Conservation (phyloP, 2,113 vertebrate species). For the Ictalurus furcatus region DNA sequence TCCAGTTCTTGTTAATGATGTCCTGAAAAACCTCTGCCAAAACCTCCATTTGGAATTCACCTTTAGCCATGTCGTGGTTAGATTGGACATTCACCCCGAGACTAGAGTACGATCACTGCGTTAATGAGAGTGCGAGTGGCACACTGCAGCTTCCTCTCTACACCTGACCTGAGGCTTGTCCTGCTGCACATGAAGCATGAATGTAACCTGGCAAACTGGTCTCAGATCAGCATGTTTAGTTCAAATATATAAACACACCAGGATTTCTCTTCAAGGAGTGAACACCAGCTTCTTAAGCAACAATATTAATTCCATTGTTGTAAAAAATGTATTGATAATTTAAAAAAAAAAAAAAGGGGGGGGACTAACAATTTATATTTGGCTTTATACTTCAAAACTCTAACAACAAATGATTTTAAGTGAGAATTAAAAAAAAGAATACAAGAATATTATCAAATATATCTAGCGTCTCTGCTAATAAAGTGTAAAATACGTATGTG, state of each 20-base stretch:
- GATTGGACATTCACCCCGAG: not conserved
- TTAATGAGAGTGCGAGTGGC: conserved; percentile 28
- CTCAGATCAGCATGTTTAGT: not conserved
- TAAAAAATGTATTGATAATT: not conserved
- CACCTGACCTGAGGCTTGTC: not conserved
- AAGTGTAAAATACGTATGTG: not conserved
- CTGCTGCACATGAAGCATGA: not conserved
- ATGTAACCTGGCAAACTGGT: not conserved
- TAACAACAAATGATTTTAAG: too few relatives aligned
- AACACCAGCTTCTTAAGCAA: not conserved
- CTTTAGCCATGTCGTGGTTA: not conserved
- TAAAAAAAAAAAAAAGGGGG: not conserved
- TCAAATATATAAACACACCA: not conserved
- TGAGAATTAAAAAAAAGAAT: too few relatives aligned
- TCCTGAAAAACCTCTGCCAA: not conserved
- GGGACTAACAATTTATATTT: too few relatives aligned
- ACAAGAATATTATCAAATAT: not conserved
- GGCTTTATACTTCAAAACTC: too few relatives aligned
- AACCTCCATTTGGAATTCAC: conserved; percentile 6
- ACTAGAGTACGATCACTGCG: conserved; percentile 6
- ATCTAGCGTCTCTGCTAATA: not conserved
- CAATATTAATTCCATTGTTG: not conserved
- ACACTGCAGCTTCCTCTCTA: not conserved
- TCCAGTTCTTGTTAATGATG: conserved; percentile 11
- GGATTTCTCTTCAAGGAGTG: not conserved